Evolutionary conservation across 2,113 vertebrate species (phyloP).

Genomic region (Pan paniscus): DNA sequence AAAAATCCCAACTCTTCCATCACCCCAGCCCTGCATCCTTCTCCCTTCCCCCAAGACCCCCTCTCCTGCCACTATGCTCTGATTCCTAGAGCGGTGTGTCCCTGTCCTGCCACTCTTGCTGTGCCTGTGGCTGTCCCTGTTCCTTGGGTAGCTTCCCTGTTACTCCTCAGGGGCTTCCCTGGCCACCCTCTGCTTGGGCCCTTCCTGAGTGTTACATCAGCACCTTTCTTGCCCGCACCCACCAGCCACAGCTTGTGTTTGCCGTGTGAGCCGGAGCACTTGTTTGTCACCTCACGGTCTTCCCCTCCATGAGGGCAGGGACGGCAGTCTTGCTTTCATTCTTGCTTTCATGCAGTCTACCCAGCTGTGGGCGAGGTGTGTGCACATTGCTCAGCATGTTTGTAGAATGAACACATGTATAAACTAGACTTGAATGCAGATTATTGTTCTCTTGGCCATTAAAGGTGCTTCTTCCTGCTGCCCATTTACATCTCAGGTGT

Average conservation of each 20-base stretch:
- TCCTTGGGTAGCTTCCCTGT: background rate
- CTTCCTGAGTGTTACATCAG: background rate
- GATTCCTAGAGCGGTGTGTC: no score
- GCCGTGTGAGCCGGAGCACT: background rate
- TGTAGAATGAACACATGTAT: accelerated
- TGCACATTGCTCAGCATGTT: background rate
- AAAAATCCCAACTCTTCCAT: background rate
- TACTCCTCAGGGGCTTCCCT: background rate
- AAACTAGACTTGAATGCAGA: background rate
- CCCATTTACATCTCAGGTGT: accelerated
- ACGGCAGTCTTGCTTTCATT: background rate
- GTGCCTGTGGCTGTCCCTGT: background rate
- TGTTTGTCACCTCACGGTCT: background rate
- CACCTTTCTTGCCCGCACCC: background rate
- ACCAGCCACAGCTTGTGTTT: background rate
- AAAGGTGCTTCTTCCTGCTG: background rate
- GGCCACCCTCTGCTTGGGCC: accelerated
- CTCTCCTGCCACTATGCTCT: background rate
- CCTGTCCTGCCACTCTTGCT: background rate
- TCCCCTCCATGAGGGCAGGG: background rate
- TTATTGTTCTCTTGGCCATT: background rate
- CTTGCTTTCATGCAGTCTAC: background rate
- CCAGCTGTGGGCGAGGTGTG: background rate
- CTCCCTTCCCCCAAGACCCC: background rate
- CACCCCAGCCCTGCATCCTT: background rate